phyloP scores from a whole-genome alignment of 2,113 vertebrate genomes.

The Bos javanicus region DNA sequence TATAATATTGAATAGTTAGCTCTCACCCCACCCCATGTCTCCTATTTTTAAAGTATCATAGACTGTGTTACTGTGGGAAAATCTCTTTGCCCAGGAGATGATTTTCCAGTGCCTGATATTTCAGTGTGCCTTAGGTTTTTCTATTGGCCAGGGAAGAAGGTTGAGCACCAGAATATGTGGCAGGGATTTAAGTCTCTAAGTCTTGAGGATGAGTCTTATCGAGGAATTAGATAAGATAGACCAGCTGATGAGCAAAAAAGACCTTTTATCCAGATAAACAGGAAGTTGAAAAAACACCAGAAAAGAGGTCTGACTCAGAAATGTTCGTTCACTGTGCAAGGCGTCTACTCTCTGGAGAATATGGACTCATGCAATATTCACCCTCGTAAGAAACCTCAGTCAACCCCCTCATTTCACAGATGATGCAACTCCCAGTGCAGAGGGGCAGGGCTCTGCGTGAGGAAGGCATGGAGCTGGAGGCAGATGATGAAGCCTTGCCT shows the following conservation, averaged over 20 bases:
- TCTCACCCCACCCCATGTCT: neutral
- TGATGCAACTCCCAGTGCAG: neutral
- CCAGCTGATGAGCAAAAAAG: slow-evolving; percentile 7
- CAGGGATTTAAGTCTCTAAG: neutral
- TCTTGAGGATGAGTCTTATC: neutral
- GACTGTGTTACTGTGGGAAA: neutral
- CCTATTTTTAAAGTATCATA: neutral
- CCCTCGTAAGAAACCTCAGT: neutral
- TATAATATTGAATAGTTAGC: neutral
- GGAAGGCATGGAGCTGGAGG: neutral
- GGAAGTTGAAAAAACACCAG: slow-evolving; percentile 44
- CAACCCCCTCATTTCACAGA: slow-evolving; percentile 49
- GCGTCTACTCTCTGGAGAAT: slow-evolving; percentile 36
- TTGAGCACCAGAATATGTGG: neutral
- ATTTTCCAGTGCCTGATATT: neutral
- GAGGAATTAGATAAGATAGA: neutral
- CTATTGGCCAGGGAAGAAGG: neutral
- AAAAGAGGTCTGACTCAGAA: slow-evolving; percentile 48
- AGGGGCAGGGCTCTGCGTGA: neutral
- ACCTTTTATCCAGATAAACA: slow-evolving; percentile 50
- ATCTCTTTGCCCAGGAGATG: neutral
- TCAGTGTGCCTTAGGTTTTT: neutral
- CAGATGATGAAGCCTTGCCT: neutral
- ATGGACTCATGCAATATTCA: neutral
- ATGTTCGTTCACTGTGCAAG: neutral